These are phyloP conservation scores for Emydura subglobosa DNA, from an alignment of 2,113 vertebrate species.

Conservation along the genomic window DNA sequence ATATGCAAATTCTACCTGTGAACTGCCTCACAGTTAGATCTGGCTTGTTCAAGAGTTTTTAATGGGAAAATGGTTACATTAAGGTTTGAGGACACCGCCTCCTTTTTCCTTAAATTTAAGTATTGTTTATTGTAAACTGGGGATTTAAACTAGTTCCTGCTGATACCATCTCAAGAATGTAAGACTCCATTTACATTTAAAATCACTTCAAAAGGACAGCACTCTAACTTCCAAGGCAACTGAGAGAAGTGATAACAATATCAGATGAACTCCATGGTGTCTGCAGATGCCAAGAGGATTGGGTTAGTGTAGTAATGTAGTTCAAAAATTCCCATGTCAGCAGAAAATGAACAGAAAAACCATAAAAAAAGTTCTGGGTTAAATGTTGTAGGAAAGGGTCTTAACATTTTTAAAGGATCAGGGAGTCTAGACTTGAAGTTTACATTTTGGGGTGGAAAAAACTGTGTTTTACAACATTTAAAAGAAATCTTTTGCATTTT, in stretches of 20 bases:
- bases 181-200: neutral
- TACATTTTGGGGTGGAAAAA: neutral
- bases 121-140: neutral
- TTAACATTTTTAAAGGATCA: neutral
- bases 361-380: neutral
- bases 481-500: conserved; percentile 43
- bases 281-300: neutral
- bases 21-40: neutral
- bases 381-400: neutral
- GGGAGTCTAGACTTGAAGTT: neutral
- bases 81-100: neutral
- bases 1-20: neutral
- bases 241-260: neutral
- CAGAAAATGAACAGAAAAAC: neutral
- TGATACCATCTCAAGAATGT: conserved; percentile 10
- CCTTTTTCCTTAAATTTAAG: neutral
- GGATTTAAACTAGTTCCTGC: neutral
- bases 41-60: conserved; percentile 10
- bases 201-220: neutral
- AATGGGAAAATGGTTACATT: conserved; percentile 1
- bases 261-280: neutral
- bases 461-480: neutral
- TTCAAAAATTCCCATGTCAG: neutral
- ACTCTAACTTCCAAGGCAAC: neutral
- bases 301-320: neutral